Percentiles rank a stretch among this genome's conserved stretches.
Evolutionary conservation across 2,113 vertebrate genomes (phyloP).

Genomic region (Percina caprodes): DNA sequence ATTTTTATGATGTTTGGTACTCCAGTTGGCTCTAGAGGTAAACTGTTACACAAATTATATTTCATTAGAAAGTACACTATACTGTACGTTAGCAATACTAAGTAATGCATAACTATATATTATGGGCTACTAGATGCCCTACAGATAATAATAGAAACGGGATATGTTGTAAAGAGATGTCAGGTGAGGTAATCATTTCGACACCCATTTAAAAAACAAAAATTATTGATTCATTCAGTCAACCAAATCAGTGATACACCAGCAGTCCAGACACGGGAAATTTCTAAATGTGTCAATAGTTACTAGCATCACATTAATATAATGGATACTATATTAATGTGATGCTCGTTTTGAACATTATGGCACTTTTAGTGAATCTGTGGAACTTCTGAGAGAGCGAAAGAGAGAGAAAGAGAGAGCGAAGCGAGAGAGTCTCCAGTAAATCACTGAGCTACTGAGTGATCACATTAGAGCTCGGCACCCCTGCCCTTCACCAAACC

Average conservation of each 20-base stretch:
- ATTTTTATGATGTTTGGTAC: background rate
- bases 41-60: background rate
- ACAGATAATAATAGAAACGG: background rate
- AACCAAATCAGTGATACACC: background rate
- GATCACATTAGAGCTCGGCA: slow-evolving; percentile 50
- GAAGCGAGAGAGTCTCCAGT: slow-evolving; percentile 21
- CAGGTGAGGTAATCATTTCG: background rate
- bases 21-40: background rate
- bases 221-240: background rate
- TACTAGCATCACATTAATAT: background rate
- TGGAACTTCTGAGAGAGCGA: slow-evolving; percentile 24
- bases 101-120: background rate
- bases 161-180: background rate
- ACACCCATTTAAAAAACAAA: background rate
- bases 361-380: background rate
- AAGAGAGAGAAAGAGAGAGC: slow-evolving; percentile 12
- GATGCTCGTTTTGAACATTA: background rate
- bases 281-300: slow-evolving; percentile 2
- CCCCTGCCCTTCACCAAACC: slow-evolving; percentile 58
- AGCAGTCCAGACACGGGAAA: background rate
- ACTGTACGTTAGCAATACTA: background rate
- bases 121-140: background rate
- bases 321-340: background rate
- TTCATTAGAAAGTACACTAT: background rate
- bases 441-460: slow-evolving; percentile 44